phyloP scores from a whole-genome alignment of 35 echinoderm and acorn worm genomes.

The Ophioderma brevispina region DNA sequence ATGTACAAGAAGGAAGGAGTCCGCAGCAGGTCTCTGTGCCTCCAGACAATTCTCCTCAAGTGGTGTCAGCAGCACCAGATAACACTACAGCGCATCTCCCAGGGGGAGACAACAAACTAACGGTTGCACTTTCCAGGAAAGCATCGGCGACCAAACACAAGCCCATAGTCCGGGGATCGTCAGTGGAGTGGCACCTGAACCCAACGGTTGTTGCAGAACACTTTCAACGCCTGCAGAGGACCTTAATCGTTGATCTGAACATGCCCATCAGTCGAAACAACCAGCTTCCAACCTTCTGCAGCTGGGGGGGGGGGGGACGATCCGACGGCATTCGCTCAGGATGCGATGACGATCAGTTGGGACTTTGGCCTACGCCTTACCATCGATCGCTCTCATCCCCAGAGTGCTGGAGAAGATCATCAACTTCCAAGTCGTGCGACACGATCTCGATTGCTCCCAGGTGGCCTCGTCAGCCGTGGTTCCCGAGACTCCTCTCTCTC shows the following conservation, averaged over 20 bases:
- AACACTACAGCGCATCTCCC: too few relatives aligned
- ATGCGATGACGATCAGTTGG: too few relatives aligned
- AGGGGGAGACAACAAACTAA: background rate
- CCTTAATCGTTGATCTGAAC: background rate
- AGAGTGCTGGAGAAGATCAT: too few relatives aligned
- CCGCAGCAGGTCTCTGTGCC: conserved; percentile 11
- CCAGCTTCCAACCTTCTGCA: too few relatives aligned
- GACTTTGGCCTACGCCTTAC: conserved; percentile 36
- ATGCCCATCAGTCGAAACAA: background rate
- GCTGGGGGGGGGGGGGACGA: too few relatives aligned
- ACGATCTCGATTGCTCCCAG: background rate
- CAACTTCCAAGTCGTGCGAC: too few relatives aligned
- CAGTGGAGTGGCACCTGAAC: background rate
- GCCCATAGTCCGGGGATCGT: background rate
- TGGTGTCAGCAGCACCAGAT: background rate
- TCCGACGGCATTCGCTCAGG: too few relatives aligned
- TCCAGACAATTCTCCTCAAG: conserved; percentile 17
- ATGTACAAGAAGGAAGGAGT: background rate
- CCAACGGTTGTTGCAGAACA: background rate
- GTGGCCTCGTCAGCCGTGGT: too few relatives aligned
- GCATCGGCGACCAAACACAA: background rate
- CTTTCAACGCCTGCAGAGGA: too few relatives aligned
- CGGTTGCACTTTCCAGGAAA: conserved; percentile 13
- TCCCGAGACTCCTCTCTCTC: too few relatives aligned
- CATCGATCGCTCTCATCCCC: too few relatives aligned